Percentiles rank a stretch among this genome's conserved stretches.
phyloP scores from a whole-genome alignment of 2,113 vertebrate species.

The Suricata suricatta region DNA sequence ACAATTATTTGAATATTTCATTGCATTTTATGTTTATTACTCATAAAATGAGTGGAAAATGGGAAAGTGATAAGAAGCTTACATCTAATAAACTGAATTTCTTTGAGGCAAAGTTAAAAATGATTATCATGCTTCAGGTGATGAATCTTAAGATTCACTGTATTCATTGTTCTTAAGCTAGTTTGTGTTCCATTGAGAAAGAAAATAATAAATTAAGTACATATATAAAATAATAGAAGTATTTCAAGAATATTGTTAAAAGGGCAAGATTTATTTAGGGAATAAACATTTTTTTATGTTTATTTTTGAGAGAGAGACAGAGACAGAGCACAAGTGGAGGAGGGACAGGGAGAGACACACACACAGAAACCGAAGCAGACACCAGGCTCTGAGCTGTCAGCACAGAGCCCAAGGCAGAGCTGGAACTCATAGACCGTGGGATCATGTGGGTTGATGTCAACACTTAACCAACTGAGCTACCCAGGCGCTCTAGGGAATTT shows the following conservation, averaged over 20 bases:
- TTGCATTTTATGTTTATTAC: slow-evolving; percentile 55
- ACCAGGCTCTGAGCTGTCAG: no score
- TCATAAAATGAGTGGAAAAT: slow-evolving; percentile 62
- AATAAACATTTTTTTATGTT: background rate
- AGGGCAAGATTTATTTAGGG: background rate
- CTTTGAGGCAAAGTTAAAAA: slow-evolving; percentile 50
- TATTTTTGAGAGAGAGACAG: no score
- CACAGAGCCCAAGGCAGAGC: no score
- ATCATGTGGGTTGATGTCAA: no score
- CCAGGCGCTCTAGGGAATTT: background rate
- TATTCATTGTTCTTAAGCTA: slow-evolving; percentile 18
- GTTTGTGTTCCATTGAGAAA: background rate
- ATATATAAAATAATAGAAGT: background rate
- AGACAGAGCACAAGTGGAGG: no score
- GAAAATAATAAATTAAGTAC: background rate
- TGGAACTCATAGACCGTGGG: no score
- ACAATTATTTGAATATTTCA: slow-evolving; percentile 58
- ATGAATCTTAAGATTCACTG: slow-evolving; percentile 6
- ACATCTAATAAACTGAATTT: slow-evolving; percentile 60
- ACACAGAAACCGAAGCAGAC: no score
- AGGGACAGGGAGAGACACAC: no score
- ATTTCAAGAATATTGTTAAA: background rate
- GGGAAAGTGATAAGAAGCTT: slow-evolving; percentile 50
- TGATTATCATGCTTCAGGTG: slow-evolving; percentile 13
- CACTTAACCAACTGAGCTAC: no score